Base-by-base conservation (phyloP, 2,113 vertebrate genomes). In the Carassius carassius region DNA sequence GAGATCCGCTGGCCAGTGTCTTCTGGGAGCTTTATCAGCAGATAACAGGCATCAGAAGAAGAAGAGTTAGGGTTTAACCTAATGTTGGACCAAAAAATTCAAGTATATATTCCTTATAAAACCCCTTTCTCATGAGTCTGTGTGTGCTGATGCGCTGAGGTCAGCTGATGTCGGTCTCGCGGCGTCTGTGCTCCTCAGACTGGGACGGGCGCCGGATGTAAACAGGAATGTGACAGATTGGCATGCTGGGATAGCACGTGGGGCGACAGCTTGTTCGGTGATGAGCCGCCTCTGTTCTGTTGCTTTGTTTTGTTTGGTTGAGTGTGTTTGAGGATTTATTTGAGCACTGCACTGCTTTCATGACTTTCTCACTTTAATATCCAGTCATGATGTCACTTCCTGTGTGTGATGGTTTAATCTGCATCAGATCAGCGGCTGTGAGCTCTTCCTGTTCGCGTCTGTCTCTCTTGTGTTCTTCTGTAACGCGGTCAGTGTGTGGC, bases 181-280 rank as follows among this genome's bases (percentile, higher is more conserved):
- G 65, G n/a, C 47, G 41, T 44, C 41, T 44, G 41, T 44, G 44
- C 44, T 2, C 44, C 44, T 11, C 49, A 56, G 79, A 86, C 75
- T 87, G 2, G 41, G 41, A 44, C 41, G 82, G 91, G 89, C 87
- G 87, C 90, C 91, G 91, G 92, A 91, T 91, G 88, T 88, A 90
- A 91, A 90, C 84, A 90, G 91, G 41, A 44, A 2, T 2, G 41
- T 44, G 41, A 44, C 41, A 44, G 41, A 92, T 94, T 93, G 93
- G 91, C 91, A 88, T 92, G 93, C 93, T 94, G 93, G 75, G 89
- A 85, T 41, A 41, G 41, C 41, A 7, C 41, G 41, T 41, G 41
- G 41, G 41, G 7, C 84, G 88, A 91, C 90, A 89, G 89, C 89
- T 87, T 88, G 84, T 41, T 41, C 41, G 1, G 7, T 41, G 41